phyloP scores from a whole-genome alignment of 2,797 vertebrate genomes.

The Rhincodon typus region DNA sequence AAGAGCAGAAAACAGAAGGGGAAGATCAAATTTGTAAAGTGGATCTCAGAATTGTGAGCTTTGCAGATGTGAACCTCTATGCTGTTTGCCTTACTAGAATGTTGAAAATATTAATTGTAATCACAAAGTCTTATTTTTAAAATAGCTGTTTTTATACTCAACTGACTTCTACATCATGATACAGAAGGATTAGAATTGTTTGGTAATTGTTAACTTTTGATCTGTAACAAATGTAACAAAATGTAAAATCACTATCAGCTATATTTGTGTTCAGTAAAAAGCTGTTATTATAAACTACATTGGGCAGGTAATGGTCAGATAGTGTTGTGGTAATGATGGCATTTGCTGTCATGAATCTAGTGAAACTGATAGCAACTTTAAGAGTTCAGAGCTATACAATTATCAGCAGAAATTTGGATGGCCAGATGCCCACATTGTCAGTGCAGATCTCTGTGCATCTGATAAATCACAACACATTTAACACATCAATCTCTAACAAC shows the following conservation, averaged over 20 bases:
- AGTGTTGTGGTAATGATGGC: no score
- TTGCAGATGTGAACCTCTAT: background rate
- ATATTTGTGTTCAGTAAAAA: background rate
- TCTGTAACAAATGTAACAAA: background rate
- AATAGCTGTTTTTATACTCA: background rate
- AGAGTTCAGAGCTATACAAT: no score
- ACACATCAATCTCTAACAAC: no score
- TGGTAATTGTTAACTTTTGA: background rate
- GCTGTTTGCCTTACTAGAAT: background rate
- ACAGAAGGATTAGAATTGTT: background rate
- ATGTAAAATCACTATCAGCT: no score
- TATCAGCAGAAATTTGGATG: no score
- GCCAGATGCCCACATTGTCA: no score
- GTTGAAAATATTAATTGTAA: background rate
- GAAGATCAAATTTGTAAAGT: background rate
- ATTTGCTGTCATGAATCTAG: no score
- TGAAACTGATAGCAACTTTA: no score
- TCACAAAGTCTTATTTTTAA: background rate
- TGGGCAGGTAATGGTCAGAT: background rate
- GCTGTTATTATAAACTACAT: background rate
- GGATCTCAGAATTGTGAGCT: background rate
- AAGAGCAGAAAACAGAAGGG: background rate
- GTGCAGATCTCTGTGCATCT: no score
- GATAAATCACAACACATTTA: no score
- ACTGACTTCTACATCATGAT: background rate